phyloP scores from a whole-genome alignment of 2,797 vertebrate genomes.

The Dallia pectoralis region DNA sequence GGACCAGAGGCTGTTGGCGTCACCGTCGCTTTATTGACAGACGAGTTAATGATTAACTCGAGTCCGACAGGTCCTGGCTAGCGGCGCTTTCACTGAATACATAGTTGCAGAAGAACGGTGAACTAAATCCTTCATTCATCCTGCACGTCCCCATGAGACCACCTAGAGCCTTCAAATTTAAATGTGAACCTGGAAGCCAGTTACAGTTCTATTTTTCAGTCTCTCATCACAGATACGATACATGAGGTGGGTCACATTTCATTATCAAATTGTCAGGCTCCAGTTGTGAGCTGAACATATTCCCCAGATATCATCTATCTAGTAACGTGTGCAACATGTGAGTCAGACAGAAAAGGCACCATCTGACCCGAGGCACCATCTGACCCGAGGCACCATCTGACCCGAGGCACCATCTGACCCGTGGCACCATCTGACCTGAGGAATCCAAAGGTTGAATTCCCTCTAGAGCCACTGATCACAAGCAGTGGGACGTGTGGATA shows the following conservation, averaged over 20 bases:
- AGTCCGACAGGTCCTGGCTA: slow-evolving; percentile 7
- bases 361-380: not conserved
- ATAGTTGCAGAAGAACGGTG: not conserved
- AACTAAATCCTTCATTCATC: not conserved
- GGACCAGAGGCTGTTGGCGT: slow-evolving; percentile 29
- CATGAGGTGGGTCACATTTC: too few species aligned
- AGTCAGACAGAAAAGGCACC: not conserved
- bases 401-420: not conserved
- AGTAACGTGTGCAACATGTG: not conserved
- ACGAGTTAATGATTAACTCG: slow-evolving; percentile 61
- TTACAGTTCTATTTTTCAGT: too few species aligned
- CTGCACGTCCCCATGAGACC: not conserved
- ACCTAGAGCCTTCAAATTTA: not conserved
- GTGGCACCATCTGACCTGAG: too few species aligned
- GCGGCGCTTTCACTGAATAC: slow-evolving; percentile 20
- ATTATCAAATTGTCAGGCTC: too few species aligned
- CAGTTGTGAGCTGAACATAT: too few species aligned
- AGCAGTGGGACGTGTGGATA: too few species aligned
- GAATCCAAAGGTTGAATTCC: too few species aligned
- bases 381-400: not conserved
- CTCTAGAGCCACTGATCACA: not conserved
- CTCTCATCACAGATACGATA: too few species aligned
- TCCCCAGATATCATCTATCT: not conserved
- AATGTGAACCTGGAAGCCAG: too few species aligned
- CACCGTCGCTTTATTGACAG: slow-evolving; percentile 48